Conservation (phyloP, 2,888 invertebrate species). For the Archaeoteleia sp. region DNA sequence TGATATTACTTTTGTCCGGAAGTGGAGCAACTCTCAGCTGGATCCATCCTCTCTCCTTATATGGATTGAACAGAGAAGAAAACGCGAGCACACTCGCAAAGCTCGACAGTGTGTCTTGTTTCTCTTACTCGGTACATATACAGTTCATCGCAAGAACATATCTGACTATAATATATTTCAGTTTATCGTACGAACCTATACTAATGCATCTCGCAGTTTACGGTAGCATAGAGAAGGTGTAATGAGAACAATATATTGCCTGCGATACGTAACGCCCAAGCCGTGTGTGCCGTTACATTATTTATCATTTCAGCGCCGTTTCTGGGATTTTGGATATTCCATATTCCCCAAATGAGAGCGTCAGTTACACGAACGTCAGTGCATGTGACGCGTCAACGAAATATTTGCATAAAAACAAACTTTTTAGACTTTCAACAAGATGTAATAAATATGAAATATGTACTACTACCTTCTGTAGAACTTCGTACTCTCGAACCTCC, state of each 20-base stretch:
- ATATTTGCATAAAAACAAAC: neutral
- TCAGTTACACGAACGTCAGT: constrained; percentile 12
- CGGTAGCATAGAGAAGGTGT: constrained; percentile 44
- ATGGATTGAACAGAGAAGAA: constrained; percentile 30
- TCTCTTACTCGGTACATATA: constrained; percentile 21
- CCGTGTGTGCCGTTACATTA: constrained; percentile 60
- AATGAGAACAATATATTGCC: constrained; percentile 64
- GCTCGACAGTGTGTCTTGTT: constrained; percentile 26
- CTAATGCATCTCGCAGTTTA: constrained; percentile 26
- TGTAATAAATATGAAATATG: too few relatives aligned
- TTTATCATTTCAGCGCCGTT: constrained; percentile 62
- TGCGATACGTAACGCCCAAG: constrained; percentile 61
- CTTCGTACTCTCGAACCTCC: too few relatives aligned
- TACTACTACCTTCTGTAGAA: too few relatives aligned
- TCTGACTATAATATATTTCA: constrained; percentile 39
- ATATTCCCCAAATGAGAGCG: constrained; percentile 18
- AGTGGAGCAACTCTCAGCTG: constrained; percentile 18
- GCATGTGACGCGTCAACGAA: constrained; percentile 1
- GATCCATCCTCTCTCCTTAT: constrained; percentile 20
- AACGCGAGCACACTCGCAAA: constrained; percentile 5
- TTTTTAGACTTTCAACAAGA: too few relatives aligned
- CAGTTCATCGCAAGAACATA: constrained; percentile 38
- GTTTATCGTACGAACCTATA: constrained; percentile 30
- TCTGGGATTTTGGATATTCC: constrained; percentile 55
- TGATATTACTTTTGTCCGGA: constrained; percentile 47